Conservation (phyloP, 1,140 invertebrate genomes). For the Dysdera silvatica region DNA sequence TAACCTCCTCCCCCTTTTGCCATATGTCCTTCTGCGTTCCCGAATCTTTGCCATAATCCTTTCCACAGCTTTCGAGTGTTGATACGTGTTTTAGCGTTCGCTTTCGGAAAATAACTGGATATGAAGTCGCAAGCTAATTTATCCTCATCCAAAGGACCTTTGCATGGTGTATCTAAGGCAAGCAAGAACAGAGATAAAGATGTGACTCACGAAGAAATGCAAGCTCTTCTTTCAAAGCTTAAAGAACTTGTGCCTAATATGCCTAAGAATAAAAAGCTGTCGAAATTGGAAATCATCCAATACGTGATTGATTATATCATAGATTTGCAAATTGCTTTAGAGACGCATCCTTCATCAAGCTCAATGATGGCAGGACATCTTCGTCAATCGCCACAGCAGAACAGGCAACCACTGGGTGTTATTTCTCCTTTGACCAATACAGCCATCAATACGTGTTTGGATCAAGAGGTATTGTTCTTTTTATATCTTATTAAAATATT, state of each 20-base stretch:
- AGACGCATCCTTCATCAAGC: slow-evolving; percentile 5
- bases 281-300: slow-evolving; percentile 88
- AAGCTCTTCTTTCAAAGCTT: slow-evolving; percentile 81
- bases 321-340: slow-evolving; percentile 53
- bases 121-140: too few species aligned
- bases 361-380: background rate
- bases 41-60: too few species aligned
- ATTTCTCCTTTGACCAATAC: slow-evolving; percentile 14
- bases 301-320: slow-evolving; percentile 97
- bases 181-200: slow-evolving; percentile 1
- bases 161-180: too few species aligned
- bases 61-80: too few species aligned
- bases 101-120: too few species aligned
- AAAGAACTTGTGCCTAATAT: slow-evolving; percentile 63
- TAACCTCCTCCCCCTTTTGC: too few species aligned
- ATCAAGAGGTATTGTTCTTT: too few species aligned
- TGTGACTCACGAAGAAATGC: slow-evolving; percentile 62
- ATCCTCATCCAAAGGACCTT: too few species aligned
- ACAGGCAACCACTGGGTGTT: slow-evolving; percentile 23
- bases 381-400: background rate
- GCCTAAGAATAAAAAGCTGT: slow-evolving; percentile 49
- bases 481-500: too few species aligned
- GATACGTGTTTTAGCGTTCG: too few species aligned
- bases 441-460: slow-evolving; percentile 4
- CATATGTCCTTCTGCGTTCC: too few species aligned